Base-by-base conservation (phyloP, 1,140 invertebrate species). In the Bicyclus anynana region DNA sequence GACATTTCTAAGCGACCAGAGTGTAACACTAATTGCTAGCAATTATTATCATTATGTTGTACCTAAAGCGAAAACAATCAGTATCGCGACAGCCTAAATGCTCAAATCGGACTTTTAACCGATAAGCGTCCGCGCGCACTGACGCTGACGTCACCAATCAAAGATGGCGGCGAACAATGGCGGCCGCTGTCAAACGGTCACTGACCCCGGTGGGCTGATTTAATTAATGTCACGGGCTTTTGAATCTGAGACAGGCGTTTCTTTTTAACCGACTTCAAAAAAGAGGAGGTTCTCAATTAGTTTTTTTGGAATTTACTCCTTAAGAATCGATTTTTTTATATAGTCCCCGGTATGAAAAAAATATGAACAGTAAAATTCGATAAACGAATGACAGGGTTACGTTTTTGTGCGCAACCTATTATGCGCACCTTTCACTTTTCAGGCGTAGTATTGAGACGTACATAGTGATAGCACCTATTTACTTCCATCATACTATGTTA, bases 151-250 rank as follows among this genome's bases (percentile, higher is more conserved):
- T 33, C 29, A 13, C 49, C 46, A 53, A 59, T 53, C 38, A 52
- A 59, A 59, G n/a, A 59, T 59, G 57, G 57, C 57, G 56, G 27
- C 40, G 57, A 44, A 59, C 57, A 59, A 59, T 59, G 42, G 49
- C 26, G 21, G 29, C 57, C 18, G 29, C 29, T 47, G 57, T 53
- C 42, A 59, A 2, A 29, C 29, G 50, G 50, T 48, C 42, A 44
- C 27, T 20, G 49, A 53, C 33, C 40, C 16, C 42, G 3, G 1
- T 10, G 29, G 9, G 9, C 3, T 33, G 29, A 7, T 12, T 33
- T 33, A 33, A 33, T 33, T 33, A 33, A 33, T 33, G 46, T 23
- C 49, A 37, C 16, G 33, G 18, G 17, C 10, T 18, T 44, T 44
- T 18, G 4, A 9, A 20, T 20, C 9, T 10, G 27, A 23, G 27